Evolutionary conservation across 2,113 vertebrate species (phyloP), one percentile per base, ranked within the genome.

Genomic region (Fregetta grallaria): DNA sequence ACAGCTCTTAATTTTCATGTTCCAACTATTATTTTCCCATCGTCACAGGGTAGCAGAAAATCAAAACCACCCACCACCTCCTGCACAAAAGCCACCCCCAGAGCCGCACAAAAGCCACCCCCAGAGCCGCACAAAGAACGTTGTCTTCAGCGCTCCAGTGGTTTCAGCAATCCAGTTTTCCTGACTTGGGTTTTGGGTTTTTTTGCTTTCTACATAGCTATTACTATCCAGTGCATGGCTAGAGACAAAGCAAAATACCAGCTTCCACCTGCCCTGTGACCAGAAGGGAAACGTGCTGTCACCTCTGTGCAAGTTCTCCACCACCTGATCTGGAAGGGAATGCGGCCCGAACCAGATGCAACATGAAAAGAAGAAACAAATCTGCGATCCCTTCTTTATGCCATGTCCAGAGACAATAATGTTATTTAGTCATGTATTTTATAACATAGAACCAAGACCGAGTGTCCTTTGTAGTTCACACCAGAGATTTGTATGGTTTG

Each of bases 51-150:
- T 26, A 91, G 81, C 72, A 86, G 53, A 94, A 96, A 94, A 94
- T 90, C 87, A 80, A 90, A 94, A 42, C 89, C 88, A 93, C 78
- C 58, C 66, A 95, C 88, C 18, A 76, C 42, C 77, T 93, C 84
- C 74, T 85, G 56, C 74, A 94, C 17, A 75, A 94, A 82, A 95
- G 34, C 91, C 62, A 94, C 17, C 61, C 21, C 26, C 3, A 1
- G 44, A 85, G 34, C 52, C 52, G 32, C 84, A 79, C 56, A 82
- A 19, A 92, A 95, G 34, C 91, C 62, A 94, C 17, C 61, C 21
- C 26, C 3, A 1, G 44, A 85, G 34, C 52, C 52, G 32, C 84
- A 79, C 56, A 82, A 19, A 92, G 62, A 96, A 83, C 22, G 65
- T 44, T 56, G 52, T 80, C 42, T 67, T 90, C 67, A 45, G 18